Conservation (phyloP, 2,888 invertebrate genomes). For the Drosophila diplacantha region DNA sequence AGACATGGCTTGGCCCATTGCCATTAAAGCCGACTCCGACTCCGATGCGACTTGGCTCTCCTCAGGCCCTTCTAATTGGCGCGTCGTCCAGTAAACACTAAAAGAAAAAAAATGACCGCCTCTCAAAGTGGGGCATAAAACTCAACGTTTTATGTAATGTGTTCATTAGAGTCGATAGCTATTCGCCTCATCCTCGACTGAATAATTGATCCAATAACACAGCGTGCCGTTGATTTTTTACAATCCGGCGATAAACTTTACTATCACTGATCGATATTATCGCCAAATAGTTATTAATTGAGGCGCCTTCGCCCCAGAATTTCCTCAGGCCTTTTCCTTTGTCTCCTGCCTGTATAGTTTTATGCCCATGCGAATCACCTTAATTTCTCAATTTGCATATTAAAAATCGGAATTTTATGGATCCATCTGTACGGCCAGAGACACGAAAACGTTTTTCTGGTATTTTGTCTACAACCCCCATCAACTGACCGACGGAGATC, state of each 20-base stretch:
- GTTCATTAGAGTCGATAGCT: conserved; percentile 61
- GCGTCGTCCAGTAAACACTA: conserved; percentile 39
- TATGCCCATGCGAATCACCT: conserved; percentile 32
- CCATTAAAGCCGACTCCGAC: conserved; percentile 54
- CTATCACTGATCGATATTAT: conserved; percentile 66
- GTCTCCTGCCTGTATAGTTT: conserved; percentile 24
- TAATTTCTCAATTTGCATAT: conserved; percentile 57
- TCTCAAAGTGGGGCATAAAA: conserved; percentile 65
- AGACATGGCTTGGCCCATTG: conserved; percentile 48
- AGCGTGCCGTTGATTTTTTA: conserved; percentile 67
- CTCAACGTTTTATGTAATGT: conserved; percentile 67
- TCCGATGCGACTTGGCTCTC: neutral
- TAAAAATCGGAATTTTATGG: conserved; percentile 56
- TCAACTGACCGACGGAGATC: conserved; percentile 5
- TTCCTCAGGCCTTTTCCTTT: conserved; percentile 45
- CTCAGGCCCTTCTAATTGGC: conserved; percentile 63
- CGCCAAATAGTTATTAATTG: conserved; percentile 71
- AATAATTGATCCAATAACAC: conserved; percentile 69
- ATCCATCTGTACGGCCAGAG: conserved; percentile 23
- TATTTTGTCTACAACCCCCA: conserved; percentile 43
- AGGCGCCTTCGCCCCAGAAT: conserved; percentile 30
- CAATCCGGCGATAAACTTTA: conserved; percentile 67
- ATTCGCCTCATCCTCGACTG: conserved; percentile 16
- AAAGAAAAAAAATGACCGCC: conserved; percentile 30
- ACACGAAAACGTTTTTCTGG: conserved; percentile 60